Base-by-base conservation (phyloP, 2,113 vertebrate species). In the Saccopteryx leptura region DNA sequence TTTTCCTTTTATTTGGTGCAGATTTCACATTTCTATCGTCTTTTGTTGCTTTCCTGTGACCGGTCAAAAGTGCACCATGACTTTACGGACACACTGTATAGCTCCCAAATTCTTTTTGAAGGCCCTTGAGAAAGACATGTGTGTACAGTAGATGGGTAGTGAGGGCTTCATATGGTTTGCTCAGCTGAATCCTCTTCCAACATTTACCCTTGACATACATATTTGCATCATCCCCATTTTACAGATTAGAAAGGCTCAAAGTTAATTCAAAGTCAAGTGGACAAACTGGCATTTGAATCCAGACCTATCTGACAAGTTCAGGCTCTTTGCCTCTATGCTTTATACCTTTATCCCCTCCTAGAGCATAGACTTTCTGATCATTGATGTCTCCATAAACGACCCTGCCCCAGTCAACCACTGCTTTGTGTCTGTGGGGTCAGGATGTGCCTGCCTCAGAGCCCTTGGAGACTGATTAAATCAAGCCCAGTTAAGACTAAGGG, bases 101-200 rank as follows among this genome's bases (percentile, higher is more conserved):
- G 17, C 87, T 86, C 56, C 60, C 58, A 54, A 88, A 1, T 33
- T 50, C 10, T 56, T 50, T 54, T 78, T 78, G 56, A 72, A 60
- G 58, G 12, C 12, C 31, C 24, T 87, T 63, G 31, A 72, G 18
- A 72, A 82, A 93, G 87, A 56, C 50, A 17, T 28, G 33, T 75
- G 21, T 60, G 31, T 60, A 9, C 7, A 2, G 21, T 0, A 24
- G 71, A 33, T 0, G 0, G 50, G 9, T 15, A 1, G 2, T 11
- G 56, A 46, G 39, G n/a, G 19, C 5, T 83, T 56, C 18, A 4
- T 28, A 28, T 11, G 11, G 11, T 31, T n/a, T 56, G 5, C 69
- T 63, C n/a, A 4, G 18, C 21, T 33, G 82, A 75, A 63, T 76
- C 23, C 21, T 56, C 54, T 89, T 21, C 63, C 19, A 60, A 60